Conservation (phyloP, 2,888 invertebrate species). For the Dolichopus griseipennis region DNA sequence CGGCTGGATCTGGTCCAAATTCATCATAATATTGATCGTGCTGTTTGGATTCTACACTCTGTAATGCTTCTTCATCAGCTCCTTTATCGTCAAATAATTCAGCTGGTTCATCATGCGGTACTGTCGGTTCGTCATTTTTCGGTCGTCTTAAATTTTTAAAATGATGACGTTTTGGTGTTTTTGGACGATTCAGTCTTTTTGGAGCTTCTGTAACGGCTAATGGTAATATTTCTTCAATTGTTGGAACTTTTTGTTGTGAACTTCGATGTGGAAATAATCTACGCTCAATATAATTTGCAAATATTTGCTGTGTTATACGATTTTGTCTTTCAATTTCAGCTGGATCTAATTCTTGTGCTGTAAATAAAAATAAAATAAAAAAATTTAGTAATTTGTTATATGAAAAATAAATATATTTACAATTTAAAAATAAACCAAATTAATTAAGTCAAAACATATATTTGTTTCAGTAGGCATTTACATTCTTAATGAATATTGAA, state of each 20-base stretch:
- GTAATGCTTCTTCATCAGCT: conserved; percentile 48
- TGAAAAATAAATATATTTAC: too few species aligned
- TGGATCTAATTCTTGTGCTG: conserved; percentile 9
- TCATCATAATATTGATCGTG: conserved; percentile 55
- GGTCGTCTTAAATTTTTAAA: conserved; percentile 25
- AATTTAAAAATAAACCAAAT: too few species aligned
- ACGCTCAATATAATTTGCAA: conserved; percentile 63
- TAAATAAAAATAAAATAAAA: not conserved
- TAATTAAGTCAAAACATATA: too few species aligned
- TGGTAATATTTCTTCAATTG: conserved; percentile 58
- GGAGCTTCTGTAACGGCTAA: conserved; percentile 31
- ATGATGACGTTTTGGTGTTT: not conserved
- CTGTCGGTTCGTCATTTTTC: conserved; percentile 24
- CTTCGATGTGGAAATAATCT: conserved; percentile 54
- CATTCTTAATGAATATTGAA: too few species aligned
- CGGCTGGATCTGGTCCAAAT: conserved; percentile 36
- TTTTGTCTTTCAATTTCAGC: conserved; percentile 64
- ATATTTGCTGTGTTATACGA: conserved; percentile 66
- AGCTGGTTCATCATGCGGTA: conserved; percentile 11
- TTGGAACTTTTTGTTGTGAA: conserved; percentile 46
- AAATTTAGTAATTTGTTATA: not conserved
- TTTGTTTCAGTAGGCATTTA: too few species aligned
- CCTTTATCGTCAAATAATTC: conserved; percentile 30
- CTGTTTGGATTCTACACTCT: conserved; percentile 64
- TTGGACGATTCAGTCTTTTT: conserved; percentile 22